phyloP scores from a whole-genome alignment of 2,113 vertebrate species.

The Thomomys bottae region DNA sequence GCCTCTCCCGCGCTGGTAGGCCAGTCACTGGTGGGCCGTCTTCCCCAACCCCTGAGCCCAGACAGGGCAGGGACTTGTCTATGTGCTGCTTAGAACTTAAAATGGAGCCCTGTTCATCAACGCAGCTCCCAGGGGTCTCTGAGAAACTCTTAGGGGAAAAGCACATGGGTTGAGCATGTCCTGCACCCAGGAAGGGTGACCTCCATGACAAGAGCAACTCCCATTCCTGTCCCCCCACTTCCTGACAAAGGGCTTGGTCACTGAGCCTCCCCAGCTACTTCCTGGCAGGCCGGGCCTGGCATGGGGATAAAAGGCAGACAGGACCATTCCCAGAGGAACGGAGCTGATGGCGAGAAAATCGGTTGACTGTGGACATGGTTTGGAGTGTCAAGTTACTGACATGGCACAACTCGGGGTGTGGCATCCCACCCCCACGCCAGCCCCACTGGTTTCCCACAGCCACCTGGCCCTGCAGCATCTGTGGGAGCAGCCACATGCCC shows the following conservation, averaged over 20 bases:
- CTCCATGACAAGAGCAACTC: not conserved
- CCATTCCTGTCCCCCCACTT: not conserved
- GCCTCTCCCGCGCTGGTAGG: too few species aligned
- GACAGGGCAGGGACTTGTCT: accelerated
- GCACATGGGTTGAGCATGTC: too few species aligned
- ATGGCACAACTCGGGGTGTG: too few species aligned
- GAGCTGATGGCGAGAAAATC: not conserved
- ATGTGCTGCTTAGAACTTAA: accelerated
- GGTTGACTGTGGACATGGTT: not conserved
- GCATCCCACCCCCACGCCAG: accelerated
- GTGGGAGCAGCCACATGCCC: accelerated
- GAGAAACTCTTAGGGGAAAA: too few species aligned
- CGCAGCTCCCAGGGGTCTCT: too few species aligned
- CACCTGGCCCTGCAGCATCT: accelerated
- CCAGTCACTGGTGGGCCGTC: too few species aligned
- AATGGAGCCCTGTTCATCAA: not conserved
- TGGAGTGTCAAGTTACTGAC: not conserved
- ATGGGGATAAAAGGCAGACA: not conserved
- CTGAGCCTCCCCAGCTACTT: too few species aligned
- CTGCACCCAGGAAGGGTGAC: too few species aligned
- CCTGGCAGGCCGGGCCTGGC: not conserved
- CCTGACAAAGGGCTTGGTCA: not conserved
- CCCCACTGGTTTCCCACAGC: accelerated
- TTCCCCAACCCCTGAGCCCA: too few species aligned
- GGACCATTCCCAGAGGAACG: not conserved